Conservation (phyloP, 2,888 invertebrate genomes). For the Melangyna quadrimaculata region DNA sequence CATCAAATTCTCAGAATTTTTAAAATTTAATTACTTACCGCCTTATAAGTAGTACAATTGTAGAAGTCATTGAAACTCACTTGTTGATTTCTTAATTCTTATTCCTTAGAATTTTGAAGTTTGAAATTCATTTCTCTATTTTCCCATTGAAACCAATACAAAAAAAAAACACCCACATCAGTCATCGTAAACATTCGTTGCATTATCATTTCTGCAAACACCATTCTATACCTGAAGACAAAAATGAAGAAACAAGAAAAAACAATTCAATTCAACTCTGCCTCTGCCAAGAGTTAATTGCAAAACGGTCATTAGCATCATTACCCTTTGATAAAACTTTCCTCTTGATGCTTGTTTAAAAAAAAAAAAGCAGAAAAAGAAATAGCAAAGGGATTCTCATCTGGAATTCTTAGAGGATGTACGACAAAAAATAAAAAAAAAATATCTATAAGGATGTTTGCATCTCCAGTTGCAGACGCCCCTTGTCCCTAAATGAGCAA, state of each 20-base stretch:
- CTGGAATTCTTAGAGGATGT: neutral
- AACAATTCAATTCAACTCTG: slow-evolving; percentile 56
- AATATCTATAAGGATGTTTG: slow-evolving; percentile 42
- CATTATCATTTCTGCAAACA: slow-evolving; percentile 21
- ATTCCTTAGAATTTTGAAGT: neutral
- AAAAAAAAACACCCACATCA: neutral
- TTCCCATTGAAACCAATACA: neutral
- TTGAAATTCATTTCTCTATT: neutral
- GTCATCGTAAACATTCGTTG: neutral
- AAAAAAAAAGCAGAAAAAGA: neutral
- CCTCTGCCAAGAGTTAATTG: slow-evolving; percentile 62
- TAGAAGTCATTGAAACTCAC: no score
- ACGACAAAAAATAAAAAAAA: slow-evolving; percentile 9
- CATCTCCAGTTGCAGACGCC: slow-evolving; percentile 32
- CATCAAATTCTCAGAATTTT: no score
- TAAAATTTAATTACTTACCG: no score
- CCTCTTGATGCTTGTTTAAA: neutral
- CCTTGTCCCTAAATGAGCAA: slow-evolving; percentile 52
- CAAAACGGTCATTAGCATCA: slow-evolving; percentile 68
- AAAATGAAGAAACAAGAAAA: neutral
- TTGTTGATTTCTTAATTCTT: no score
- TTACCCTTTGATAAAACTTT: slow-evolving; percentile 54
- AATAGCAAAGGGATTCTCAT: slow-evolving; percentile 6
- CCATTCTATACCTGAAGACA: neutral
- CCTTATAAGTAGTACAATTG: no score